phyloP scores from a whole-genome alignment of 2,797 vertebrate species.

The Labeo calbasu region DNA sequence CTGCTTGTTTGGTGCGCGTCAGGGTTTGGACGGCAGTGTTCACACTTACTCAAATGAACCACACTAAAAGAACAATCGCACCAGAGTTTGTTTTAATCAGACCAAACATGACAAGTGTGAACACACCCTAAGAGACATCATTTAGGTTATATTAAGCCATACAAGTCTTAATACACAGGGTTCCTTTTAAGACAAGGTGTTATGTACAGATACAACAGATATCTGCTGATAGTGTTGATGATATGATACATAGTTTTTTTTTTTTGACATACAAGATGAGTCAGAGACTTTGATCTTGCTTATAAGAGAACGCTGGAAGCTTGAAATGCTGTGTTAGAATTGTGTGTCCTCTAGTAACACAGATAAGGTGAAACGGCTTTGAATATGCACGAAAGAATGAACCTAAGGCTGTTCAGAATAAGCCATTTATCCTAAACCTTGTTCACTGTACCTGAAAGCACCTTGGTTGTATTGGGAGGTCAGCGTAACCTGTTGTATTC shows the following conservation, averaged over 20 bases:
- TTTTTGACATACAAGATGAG: constrained; percentile 3
- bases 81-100: no score
- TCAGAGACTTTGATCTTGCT: constrained; percentile 3
- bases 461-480: constrained; percentile 20
- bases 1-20: no score
- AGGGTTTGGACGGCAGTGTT: no score
- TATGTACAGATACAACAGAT: background rate
- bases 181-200: background rate
- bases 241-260: background rate
- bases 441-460: constrained; percentile 25
- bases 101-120: no score
- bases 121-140: no score
- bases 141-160: no score
- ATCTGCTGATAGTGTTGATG: constrained; percentile 1
- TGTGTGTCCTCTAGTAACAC: background rate
- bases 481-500: constrained; percentile 18
- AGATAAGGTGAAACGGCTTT: background rate
- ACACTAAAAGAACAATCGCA: no score
- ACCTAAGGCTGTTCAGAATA: constrained; percentile 28
- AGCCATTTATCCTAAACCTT: background rate
- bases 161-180: no score
- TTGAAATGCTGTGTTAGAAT: constrained; percentile 9
- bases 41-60: no score
- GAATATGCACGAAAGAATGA: constrained; percentile 6
- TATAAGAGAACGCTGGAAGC: background rate